Conservation (phyloP, 2,888 invertebrate genomes). For the Nomada ruficornis region DNA sequence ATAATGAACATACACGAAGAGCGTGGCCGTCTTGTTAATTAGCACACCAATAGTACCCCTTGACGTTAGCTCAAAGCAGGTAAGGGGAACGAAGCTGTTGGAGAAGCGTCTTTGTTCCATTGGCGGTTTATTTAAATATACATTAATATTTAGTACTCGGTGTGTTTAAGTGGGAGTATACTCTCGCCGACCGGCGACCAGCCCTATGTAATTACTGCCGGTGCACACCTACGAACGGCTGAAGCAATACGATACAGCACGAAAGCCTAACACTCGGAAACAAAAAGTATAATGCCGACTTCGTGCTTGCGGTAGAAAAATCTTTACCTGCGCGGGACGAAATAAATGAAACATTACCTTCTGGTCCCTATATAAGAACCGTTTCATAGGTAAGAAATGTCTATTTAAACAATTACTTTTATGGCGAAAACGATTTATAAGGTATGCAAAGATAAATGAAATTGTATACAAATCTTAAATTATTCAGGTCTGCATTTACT, state of each 20-base stretch:
- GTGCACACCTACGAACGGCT: slow-evolving; percentile 71
- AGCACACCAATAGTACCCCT: background rate
- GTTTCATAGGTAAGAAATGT: too few relatives aligned
- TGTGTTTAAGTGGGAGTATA: slow-evolving; percentile 81
- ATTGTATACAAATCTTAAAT: too few relatives aligned
- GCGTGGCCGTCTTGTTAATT: background rate
- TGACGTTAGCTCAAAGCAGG: background rate
- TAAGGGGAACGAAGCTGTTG: background rate
- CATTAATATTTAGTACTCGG: slow-evolving; percentile 82
- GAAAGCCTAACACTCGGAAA: slow-evolving; percentile 63
- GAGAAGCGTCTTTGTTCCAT: slow-evolving; percentile 68
- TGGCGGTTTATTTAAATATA: slow-evolving; percentile 80
- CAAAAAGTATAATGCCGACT: slow-evolving; percentile 26
- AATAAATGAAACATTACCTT: too few relatives aligned
- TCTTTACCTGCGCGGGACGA: background rate
- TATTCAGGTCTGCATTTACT: too few relatives aligned
- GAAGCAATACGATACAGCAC: slow-evolving; percentile 55
- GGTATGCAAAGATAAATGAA: too few relatives aligned
- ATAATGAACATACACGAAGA: slow-evolving; percentile 5
- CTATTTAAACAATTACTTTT: too few relatives aligned
- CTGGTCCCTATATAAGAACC: too few relatives aligned
- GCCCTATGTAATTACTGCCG: slow-evolving; percentile 80
- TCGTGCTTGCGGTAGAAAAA: background rate
- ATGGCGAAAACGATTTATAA: too few relatives aligned
- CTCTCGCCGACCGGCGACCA: slow-evolving; percentile 71